These are phyloP conservation scores for Bradypodion pumilum DNA, from an alignment of 2,797 vertebrate genomes.

Conservation along the genomic window DNA sequence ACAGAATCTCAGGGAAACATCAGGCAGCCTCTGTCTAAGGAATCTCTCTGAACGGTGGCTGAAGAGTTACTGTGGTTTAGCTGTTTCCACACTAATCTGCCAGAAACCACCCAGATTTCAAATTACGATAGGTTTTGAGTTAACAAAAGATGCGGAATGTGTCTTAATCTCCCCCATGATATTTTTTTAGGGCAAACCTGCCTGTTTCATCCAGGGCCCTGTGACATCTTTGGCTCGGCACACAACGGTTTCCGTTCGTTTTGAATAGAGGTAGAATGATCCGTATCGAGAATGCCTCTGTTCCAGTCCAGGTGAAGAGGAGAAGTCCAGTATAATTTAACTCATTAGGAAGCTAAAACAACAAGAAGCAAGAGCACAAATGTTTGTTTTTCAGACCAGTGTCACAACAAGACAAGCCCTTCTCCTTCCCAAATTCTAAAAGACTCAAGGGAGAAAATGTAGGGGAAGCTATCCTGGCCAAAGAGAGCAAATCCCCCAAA, in stretches of 20 bases:
- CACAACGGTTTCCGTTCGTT: conserved; percentile 66
- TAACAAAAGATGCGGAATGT: neutral
- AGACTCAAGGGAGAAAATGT: no score
- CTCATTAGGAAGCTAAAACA: conserved; percentile 91
- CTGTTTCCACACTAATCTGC: conserved; percentile 47
- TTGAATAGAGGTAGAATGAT: conserved; percentile 77
- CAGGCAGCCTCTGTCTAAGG: no score
- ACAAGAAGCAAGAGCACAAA: conserved; percentile 59
- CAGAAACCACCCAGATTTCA: conserved; percentile 33
- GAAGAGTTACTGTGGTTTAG: neutral
- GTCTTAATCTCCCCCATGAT: conserved; percentile 64
- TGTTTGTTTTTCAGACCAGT: neutral
- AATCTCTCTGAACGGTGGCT: neutral
- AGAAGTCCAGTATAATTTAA: conserved; percentile 71
- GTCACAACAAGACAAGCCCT: neutral
- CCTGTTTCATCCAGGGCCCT: conserved; percentile 78
- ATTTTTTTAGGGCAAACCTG: conserved; percentile 57
- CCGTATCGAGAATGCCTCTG: conserved; percentile 62
- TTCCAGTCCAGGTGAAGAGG: conserved; percentile 29
- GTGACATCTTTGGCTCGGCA: conserved; percentile 78
- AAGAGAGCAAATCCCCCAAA: no score
- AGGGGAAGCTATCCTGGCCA: no score
- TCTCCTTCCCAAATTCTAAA: no score
- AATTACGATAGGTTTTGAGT: conserved; percentile 32
- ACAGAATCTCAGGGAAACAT: neutral